Evolutionary conservation across 2,888 invertebrate species (phyloP).

Genomic region (Pollenia griseotomentosa): DNA sequence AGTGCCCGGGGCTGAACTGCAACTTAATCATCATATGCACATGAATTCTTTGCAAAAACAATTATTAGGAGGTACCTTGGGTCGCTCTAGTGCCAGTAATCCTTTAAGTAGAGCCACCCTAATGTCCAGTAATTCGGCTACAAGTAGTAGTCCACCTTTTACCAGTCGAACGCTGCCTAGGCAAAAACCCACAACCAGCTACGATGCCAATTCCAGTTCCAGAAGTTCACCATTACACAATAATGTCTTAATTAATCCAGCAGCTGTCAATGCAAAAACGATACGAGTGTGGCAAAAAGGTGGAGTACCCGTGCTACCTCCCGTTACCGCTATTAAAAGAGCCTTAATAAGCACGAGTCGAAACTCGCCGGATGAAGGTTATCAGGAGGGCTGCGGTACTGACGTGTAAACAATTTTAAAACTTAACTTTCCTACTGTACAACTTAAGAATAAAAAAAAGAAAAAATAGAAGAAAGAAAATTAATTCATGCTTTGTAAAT

Average conservation of each 20-base stretch:
- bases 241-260: conserved; percentile 81
- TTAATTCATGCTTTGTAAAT: conserved; percentile 63
- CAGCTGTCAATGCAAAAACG: conserved; percentile 89
- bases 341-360: conserved; percentile 92
- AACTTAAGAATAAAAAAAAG: conserved; percentile 21
- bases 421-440: conserved; percentile 57
- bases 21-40: conserved; percentile 82
- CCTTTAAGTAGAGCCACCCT: conserved; percentile 72
- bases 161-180: conserved; percentile 77
- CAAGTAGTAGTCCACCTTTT: conserved; percentile 77
- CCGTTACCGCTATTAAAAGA: conserved; percentile 93
- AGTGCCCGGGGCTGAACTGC: conserved; percentile 84
- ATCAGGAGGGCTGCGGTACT: conserved; percentile 96
- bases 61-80: conserved; percentile 82
- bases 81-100: conserved; percentile 69
- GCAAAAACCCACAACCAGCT: conserved; percentile 74
- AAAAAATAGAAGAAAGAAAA: conserved; percentile 3
- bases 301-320: conserved; percentile 92
- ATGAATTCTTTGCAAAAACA: conserved; percentile 84
- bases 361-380: conserved; percentile 95
- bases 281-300: conserved; percentile 94
- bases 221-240: conserved; percentile 75
- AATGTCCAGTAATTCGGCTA: conserved; percentile 72
- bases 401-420: conserved; percentile 88
- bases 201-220: conserved; percentile 69